A percentile compares a stretch with the other conserved stretches of the same genome.
Conservation (phyloP, 1,140 invertebrate genomes). For the Metaphire vulgaris region DNA sequence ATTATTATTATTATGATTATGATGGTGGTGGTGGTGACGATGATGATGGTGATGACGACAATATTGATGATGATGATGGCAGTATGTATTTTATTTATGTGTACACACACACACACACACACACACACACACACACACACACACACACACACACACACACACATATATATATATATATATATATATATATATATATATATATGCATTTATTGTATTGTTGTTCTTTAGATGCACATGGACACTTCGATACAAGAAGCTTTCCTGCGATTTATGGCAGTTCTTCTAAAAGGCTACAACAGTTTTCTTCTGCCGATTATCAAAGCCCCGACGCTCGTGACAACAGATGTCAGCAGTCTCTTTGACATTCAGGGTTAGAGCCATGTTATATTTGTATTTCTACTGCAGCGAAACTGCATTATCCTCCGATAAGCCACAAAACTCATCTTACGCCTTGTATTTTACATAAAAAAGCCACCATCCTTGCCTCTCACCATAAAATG, state of each 20-base stretch:
- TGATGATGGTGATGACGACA: neutral
- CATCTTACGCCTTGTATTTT: too few species aligned
- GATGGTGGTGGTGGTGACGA: too few species aligned
- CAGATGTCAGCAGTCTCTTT: constrained; percentile 88
- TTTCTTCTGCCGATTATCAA: constrained; percentile 89
- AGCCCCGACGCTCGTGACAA: constrained; percentile 78
- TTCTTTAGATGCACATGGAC: constrained; percentile 60
- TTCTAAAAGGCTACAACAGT: constrained; percentile 82
- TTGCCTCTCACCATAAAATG: too few species aligned
- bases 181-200: constrained; percentile 1
- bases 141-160: too few species aligned
- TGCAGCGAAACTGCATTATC: too few species aligned
- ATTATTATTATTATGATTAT: neutral
- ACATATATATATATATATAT: too few species aligned
- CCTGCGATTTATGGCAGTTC: constrained; percentile 86
- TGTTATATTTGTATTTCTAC: too few species aligned
- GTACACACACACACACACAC: too few species aligned
- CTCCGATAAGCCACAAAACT: too few species aligned
- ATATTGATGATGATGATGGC: neutral
- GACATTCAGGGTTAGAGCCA: constrained; percentile 80
- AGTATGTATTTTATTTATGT: neutral
- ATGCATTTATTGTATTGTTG: constrained; percentile 6
- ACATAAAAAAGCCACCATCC: too few species aligned
- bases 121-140: too few species aligned
- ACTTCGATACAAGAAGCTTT: constrained; percentile 95